Evolutionary conservation across 2,888 invertebrate genomes (phyloP), one percentile per base, ranked within the genome.

Genomic region (Corythucha ciliata): DNA sequence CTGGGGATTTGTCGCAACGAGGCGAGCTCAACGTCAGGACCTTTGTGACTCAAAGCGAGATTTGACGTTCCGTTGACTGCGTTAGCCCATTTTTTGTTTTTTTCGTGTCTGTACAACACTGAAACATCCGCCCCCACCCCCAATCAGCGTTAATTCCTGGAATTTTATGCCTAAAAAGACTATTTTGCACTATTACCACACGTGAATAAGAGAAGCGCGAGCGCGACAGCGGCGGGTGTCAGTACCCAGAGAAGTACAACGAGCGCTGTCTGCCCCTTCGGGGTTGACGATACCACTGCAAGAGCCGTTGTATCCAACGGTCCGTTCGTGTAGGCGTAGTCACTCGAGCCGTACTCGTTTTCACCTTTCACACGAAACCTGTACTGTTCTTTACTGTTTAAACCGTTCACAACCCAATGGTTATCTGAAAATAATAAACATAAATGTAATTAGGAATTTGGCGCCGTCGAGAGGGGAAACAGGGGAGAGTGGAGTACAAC

Each of bases 321-420:
- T 25, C 74, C 73, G 59, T 83, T 86, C 44, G 75, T 70, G 58
- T 74, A 70, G 57, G 88, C 90, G 66, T 80, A 80, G 14, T 78
- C 74, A 53, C 91, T 85, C 79, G 85, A 87, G 20, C 92, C 92
- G 67, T 83, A 80, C 3, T 73, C 70, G 68, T 92, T 93, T 52
- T 74, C 72, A 0, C 91, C 89, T 55, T 81, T 77, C 41, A 88
- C 87, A 8, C 84, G 75, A 65, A 88, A 88, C 48, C 75, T 71
- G 60, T 83, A 81, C 42, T 77, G 72, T 21, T 75, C 70, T 53
- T 77, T 76, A 20, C 75, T 73, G 48, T 75, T 74, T 46, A 80
- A 69, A 14, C 79, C 79, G 8, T 76, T 75, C 22, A 90, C 79
- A 54, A 86, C 77, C 84, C 91, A 93, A 64, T 82, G 83, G 54